These are phyloP conservation scores for Lacanobia oleracea DNA, from an alignment of 2,888 invertebrate genomes.

Conservation along the genomic window DNA sequence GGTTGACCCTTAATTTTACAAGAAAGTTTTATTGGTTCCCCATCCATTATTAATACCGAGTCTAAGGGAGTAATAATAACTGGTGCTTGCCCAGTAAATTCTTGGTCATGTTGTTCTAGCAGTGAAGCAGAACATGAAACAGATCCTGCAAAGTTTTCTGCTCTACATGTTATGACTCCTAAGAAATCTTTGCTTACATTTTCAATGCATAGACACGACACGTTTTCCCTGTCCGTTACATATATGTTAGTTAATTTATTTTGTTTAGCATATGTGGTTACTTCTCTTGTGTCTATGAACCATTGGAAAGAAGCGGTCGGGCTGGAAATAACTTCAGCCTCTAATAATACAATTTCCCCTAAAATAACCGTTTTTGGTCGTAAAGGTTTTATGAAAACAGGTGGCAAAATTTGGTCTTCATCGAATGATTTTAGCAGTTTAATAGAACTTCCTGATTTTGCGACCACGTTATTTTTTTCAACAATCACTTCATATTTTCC, in stretches of 20 bases:
- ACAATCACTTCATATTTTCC: conserved; percentile 97
- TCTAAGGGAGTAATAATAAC: conserved; percentile 93
- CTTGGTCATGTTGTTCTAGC: conserved; percentile 90
- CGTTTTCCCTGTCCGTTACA: conserved; percentile 93
- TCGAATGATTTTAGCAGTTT: conserved; percentile 92
- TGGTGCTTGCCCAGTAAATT: conserved; percentile 90
- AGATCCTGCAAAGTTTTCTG: conserved; percentile 97
- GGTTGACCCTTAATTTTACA: conserved; percentile 95
- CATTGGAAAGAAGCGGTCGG: conserved; percentile 96
- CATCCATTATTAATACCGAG: conserved; percentile 96
- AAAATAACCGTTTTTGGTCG: conserved; percentile 92
- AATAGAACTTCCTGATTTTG: conserved; percentile 95
- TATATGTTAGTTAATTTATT: conserved; percentile 93
- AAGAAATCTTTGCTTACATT: conserved; percentile 92
- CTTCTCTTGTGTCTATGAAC: conserved; percentile 94
- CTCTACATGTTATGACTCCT: conserved; percentile 96
- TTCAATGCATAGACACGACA: conserved; percentile 94
- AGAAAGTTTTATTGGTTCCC: conserved; percentile 94
- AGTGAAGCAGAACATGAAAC: conserved; percentile 96
- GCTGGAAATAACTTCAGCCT: conserved; percentile 94
- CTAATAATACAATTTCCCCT: conserved; percentile 95
- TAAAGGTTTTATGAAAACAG: conserved; percentile 93
- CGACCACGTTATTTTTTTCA: conserved; percentile 94
- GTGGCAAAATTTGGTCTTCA: conserved; percentile 92
- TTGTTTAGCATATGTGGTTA: conserved; percentile 88